These are phyloP conservation scores for Sylvietta virens DNA, from an alignment of 2,113 vertebrate species.

Conservation along the genomic window DNA sequence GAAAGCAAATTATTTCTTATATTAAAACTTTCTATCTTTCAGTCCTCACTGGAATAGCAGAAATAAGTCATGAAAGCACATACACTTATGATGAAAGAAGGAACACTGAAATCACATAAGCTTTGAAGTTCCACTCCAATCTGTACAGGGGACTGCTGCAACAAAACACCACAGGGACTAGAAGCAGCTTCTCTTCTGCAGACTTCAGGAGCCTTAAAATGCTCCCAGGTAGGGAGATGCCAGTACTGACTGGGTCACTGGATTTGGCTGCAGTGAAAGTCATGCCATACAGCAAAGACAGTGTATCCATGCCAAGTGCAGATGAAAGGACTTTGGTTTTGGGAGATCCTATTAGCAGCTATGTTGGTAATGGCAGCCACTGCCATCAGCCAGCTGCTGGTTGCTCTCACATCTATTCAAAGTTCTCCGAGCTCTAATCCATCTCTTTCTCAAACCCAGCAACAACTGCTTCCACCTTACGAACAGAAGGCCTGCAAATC, in stretches of 20 bases:
- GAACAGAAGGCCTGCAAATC: not conserved
- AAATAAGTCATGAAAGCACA: not conserved
- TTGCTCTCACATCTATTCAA: not conserved
- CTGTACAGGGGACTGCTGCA: not conserved
- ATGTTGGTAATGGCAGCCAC: not conserved
- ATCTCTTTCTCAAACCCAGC: not conserved
- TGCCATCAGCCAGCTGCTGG: not conserved
- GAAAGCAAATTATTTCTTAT: not conserved
- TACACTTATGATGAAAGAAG: not conserved
- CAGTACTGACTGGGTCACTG: not conserved
- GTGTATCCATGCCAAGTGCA: not conserved
- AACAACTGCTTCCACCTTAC: not conserved
- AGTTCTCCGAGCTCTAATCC: not conserved
- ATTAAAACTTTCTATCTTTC: not conserved
- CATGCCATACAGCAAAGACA: not conserved
- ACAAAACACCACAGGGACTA: not conserved
- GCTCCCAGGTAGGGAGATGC: accelerated
- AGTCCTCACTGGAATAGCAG: not conserved
- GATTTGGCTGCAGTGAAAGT: not conserved
- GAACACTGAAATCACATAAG: not conserved
- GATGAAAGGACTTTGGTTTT: not conserved
- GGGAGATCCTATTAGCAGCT: not conserved
- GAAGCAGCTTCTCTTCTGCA: not conserved
- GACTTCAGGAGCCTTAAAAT: not conserved
- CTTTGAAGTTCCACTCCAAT: not conserved